A percentile compares a stretch with the other conserved stretches of the same genome.
These are phyloP conservation scores for Pseudopleuronectes americanus DNA, from an alignment of 2,797 vertebrate species.

Conservation along the genomic window DNA sequence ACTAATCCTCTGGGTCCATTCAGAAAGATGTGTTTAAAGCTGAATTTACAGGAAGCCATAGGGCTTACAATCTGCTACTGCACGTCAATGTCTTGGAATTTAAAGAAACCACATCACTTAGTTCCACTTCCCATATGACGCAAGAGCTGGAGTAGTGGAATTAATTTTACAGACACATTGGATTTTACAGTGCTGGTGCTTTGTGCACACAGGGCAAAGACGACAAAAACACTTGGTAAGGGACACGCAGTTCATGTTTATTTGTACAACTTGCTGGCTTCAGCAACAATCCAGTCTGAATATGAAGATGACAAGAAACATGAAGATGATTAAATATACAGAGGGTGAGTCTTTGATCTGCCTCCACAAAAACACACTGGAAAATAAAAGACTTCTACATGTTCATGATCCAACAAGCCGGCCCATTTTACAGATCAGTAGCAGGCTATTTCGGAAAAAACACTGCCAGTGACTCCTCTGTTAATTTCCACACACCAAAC, in stretches of 20 bases:
- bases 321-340: background rate
- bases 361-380: too few species aligned
- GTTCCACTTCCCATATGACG: conserved; percentile 2
- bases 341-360: background rate
- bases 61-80: background rate
- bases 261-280: background rate
- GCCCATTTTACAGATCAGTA: background rate
- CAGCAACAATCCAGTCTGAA: background rate
- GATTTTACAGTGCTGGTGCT: background rate
- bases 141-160: background rate
- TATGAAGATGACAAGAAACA: background rate
- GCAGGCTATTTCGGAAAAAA: background rate
- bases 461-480: background rate
- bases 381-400: too few species aligned
- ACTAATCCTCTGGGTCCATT: background rate
- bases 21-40: background rate
- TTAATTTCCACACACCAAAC: background rate
- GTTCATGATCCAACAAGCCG: background rate
- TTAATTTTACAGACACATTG: background rate
- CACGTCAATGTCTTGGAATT: conserved; percentile 31
- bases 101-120: conserved; percentile 1
- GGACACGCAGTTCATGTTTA: background rate
- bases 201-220: background rate
- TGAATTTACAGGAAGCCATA: conserved; percentile 17
- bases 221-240: background rate